These are phyloP conservation scores for Andrena camellia DNA, from an alignment of 2,888 invertebrate genomes.

Conservation along the genomic window DNA sequence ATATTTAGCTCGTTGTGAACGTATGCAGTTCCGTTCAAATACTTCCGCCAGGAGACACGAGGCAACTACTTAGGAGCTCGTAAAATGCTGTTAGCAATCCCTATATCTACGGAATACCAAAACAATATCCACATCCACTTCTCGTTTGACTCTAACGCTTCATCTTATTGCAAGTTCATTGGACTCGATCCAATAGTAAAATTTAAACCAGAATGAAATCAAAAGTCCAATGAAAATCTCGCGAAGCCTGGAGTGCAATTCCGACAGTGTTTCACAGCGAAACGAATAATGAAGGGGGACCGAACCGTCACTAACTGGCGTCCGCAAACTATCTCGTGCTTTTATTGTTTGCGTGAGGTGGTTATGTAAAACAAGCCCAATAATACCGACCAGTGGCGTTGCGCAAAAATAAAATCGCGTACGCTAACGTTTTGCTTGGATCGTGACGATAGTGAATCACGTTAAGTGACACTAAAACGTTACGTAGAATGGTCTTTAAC, in stretches of 20 bases:
- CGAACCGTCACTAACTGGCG: too few relatives aligned
- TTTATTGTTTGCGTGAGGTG: background rate
- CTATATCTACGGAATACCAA: background rate
- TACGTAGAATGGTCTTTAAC: background rate
- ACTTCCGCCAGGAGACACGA: background rate
- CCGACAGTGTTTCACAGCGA: too few relatives aligned
- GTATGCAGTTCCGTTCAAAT: too few relatives aligned
- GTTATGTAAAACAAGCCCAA: constrained; percentile 7
- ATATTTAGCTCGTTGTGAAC: too few relatives aligned
- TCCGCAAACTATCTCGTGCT: too few relatives aligned
- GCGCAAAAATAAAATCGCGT: background rate
- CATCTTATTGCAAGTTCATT: background rate
- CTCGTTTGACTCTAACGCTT: constrained; percentile 2
- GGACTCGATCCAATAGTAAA: constrained; percentile 7
- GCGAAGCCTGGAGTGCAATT: background rate
- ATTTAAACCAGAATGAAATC: constrained; percentile 2
- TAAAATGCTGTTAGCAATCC: background rate
- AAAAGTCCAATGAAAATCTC: background rate
- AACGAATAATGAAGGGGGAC: too few relatives aligned
- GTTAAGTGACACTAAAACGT: background rate
- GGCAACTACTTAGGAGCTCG: background rate
- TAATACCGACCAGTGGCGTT: background rate
- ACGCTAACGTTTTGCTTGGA: background rate
- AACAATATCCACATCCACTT: background rate
- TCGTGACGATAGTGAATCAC: background rate